Percentiles rank a stretch among this genome's conserved stretches.
Evolutionary conservation across 1,140 invertebrate genomes (phyloP).

Genomic region (Akabosia matsudoensis): DNA sequence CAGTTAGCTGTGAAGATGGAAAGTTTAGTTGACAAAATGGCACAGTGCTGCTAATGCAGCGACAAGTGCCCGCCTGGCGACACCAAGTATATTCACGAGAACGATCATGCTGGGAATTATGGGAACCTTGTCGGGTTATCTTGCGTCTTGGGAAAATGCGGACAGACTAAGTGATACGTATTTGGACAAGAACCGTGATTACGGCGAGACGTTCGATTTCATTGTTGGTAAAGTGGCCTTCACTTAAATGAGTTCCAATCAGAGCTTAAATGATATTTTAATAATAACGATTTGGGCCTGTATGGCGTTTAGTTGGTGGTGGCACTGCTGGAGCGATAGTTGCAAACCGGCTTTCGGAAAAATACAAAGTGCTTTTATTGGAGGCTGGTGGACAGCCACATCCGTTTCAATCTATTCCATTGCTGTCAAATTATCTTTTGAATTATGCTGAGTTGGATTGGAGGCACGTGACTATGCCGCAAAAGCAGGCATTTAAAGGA

Average conservation of each 20-base stretch:
- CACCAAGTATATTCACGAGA: not conserved
- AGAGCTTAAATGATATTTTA: not conserved
- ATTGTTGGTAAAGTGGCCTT: constrained; percentile 31
- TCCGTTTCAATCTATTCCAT: constrained; percentile 31
- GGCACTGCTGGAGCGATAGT: constrained; percentile 29
- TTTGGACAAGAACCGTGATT: constrained; percentile 31
- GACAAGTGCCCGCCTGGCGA: not conserved
- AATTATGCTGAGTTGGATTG: constrained; percentile 29
- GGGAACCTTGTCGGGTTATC: constrained; percentile 27
- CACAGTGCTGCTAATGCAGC: not conserved
- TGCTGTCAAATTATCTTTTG: constrained; percentile 26
- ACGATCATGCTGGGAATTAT: constrained; percentile 31
- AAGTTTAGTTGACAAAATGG: not conserved
- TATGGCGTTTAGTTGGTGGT: constrained; percentile 36
- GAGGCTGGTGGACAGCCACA: constrained; percentile 38
- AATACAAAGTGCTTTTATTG: constrained; percentile 32
- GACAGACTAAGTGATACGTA: constrained; percentile 31
- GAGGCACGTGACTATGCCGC: constrained; percentile 36
- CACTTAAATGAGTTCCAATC: not conserved
- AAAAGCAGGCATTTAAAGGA: constrained; percentile 27
- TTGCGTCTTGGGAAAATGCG: constrained; percentile 34
- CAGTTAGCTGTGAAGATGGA: too few species aligned
- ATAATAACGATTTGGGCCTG: too few species aligned
- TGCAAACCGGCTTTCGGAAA: constrained; percentile 28
- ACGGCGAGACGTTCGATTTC: constrained; percentile 36